Conservation (phyloP, 2,888 invertebrate genomes). For the Agelastica alni region DNA sequence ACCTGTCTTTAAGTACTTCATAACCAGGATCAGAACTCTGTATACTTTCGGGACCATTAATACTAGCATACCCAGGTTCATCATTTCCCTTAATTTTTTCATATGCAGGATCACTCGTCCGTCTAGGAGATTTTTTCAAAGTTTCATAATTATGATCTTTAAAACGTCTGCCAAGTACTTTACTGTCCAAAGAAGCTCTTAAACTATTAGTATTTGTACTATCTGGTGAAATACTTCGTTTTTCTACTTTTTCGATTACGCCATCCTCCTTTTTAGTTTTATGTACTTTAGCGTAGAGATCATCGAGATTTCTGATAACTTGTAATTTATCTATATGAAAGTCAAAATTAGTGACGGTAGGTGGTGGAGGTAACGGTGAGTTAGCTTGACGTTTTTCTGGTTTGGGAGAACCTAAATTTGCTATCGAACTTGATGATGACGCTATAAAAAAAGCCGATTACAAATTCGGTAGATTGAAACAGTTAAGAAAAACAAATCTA, state of each 20-base stretch:
- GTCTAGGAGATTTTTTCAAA: slow-evolving; percentile 56
- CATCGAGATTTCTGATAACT: slow-evolving; percentile 70
- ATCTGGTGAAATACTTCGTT: slow-evolving; percentile 27
- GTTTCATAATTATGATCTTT: slow-evolving; percentile 67
- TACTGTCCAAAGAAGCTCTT: slow-evolving; percentile 23
- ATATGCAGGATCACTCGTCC: slow-evolving; percentile 48
- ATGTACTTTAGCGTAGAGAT: slow-evolving; percentile 88
- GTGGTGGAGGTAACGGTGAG: slow-evolving; percentile 84
- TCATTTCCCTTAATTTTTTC: slow-evolving; percentile 45
- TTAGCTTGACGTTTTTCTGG: slow-evolving; percentile 90
- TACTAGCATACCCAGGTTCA: slow-evolving; percentile 52
- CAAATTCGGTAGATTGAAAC: no score
- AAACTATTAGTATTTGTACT: slow-evolving; percentile 17
- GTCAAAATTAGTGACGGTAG: slow-evolving; percentile 58
- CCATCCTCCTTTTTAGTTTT: slow-evolving; percentile 60
- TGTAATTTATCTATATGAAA: slow-evolving; percentile 52
- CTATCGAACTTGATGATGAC: slow-evolving; percentile 66
- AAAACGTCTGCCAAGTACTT: slow-evolving; percentile 24
- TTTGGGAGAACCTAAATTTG: slow-evolving; percentile 77
- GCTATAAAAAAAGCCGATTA: no score
- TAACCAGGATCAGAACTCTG: slow-evolving; percentile 71
- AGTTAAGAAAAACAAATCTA: no score
- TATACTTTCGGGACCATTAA: slow-evolving; percentile 65
- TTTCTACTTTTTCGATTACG: slow-evolving; percentile 18
- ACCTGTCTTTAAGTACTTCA: slow-evolving; percentile 64